Evolutionary conservation across 2,797 vertebrate species (phyloP).

Genomic region (Serranus cabrilla): DNA sequence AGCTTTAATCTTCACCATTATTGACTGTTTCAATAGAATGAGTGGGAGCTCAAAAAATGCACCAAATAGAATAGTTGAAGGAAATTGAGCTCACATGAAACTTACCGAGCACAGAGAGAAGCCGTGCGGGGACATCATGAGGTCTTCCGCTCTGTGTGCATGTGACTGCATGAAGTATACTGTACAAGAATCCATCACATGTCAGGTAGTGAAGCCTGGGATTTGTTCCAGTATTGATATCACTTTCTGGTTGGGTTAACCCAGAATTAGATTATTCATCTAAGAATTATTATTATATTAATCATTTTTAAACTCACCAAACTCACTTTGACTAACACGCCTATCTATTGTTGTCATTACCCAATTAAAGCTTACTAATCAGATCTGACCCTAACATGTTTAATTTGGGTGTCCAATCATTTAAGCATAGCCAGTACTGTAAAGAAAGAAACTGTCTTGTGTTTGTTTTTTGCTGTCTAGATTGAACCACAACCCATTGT

Average conservation of each 20-base stretch:
- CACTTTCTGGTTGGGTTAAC: background rate
- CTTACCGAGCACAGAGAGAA: conserved; percentile 4
- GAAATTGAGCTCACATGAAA: conserved; percentile 70
- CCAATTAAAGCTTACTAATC: background rate
- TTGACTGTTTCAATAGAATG: background rate
- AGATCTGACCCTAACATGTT: too few relatives aligned
- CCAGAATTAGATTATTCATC: background rate
- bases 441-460: background rate
- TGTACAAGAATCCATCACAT: conserved; percentile 47
- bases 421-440: background rate
- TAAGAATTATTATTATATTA: too few relatives aligned
- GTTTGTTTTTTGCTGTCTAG: background rate
- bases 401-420: conserved; percentile 18
- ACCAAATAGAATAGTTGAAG: conserved; percentile 31
- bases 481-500: background rate
- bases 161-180: conserved; percentile 50
- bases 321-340: background rate
- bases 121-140: conserved; percentile 34
- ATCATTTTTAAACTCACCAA: background rate
- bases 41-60: conserved; percentile 1
- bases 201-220: background rate
- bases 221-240: background rate
- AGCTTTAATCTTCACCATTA: background rate
- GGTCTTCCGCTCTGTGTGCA: conserved; percentile 44
- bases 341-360: background rate